phyloP scores from a whole-genome alignment of 2,113 vertebrate species.

The Gallinago jamesoni region DNA sequence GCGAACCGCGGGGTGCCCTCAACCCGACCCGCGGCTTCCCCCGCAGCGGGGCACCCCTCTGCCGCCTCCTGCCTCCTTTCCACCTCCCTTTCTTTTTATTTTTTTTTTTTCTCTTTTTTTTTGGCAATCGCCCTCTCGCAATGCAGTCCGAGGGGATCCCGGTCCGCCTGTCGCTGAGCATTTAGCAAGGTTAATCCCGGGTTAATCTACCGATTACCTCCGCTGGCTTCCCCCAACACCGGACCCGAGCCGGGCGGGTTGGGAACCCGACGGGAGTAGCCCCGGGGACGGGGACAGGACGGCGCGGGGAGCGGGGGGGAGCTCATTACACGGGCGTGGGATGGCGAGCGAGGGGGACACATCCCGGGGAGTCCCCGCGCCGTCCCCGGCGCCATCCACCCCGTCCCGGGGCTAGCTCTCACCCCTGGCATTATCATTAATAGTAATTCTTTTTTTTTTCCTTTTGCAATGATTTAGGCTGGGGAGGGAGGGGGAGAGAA shows the following conservation, averaged over 20 bases:
- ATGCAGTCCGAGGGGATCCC: conserved; percentile 12
- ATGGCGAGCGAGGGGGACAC: not conserved
- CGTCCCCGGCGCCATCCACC: not conserved
- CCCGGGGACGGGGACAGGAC: not conserved
- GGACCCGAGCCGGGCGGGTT: not conserved
- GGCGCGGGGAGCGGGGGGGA: no score
- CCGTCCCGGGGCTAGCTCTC: not conserved
- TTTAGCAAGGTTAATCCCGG: conserved; percentile 56
- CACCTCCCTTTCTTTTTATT: not conserved
- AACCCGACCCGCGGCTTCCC: not conserved
- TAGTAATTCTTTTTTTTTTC: no score
- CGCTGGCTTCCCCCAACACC: not conserved
- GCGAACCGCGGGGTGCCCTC: not conserved
- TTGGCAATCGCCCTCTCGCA: not conserved
- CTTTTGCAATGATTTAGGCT: not conserved
- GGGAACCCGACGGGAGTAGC: not conserved
- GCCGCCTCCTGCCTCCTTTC: not conserved
- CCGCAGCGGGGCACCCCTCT: not conserved
- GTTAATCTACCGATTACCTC: conserved; percentile 47
- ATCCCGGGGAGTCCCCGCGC: not conserved
- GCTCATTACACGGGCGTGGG: not conserved
- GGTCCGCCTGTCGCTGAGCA: conserved; percentile 31
- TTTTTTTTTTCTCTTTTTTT: not conserved
- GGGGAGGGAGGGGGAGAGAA: not conserved
- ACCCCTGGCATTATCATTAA: no score